Percentiles rank a stretch among this genome's conserved stretches.
These are phyloP conservation scores for Drosophila atripex DNA, from an alignment of 2,888 invertebrate genomes.

Conservation along the genomic window DNA sequence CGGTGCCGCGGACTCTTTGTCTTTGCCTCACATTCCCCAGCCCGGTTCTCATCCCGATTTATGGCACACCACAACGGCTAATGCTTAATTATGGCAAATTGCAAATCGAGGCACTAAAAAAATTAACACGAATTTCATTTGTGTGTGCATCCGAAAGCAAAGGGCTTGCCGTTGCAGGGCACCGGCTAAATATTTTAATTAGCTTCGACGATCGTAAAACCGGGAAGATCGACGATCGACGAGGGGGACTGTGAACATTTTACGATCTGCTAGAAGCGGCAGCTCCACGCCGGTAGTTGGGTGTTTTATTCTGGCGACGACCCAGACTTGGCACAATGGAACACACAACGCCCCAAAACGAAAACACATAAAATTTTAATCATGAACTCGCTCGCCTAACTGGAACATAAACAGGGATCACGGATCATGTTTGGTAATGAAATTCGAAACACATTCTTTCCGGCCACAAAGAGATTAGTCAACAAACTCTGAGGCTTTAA, in stretches of 20 bases:
- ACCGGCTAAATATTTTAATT: slow-evolving; percentile 44
- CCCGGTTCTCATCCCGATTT: slow-evolving; percentile 36
- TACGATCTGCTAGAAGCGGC: slow-evolving; percentile 65
- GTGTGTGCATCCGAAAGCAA: slow-evolving; percentile 31
- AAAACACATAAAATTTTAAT: slow-evolving; percentile 65
- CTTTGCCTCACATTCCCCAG: not conserved
- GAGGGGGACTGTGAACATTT: slow-evolving; percentile 32
- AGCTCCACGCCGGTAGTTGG: slow-evolving; percentile 23
- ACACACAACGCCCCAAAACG: slow-evolving; percentile 62
- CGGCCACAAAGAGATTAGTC: slow-evolving; percentile 36
- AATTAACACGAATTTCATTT: slow-evolving; percentile 70
- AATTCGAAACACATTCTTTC: slow-evolving; percentile 38
- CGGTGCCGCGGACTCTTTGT: not conserved
- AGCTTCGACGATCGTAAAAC: slow-evolving; percentile 49
- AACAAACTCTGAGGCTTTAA: slow-evolving; percentile 26
- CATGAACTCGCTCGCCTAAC: slow-evolving; percentile 38
- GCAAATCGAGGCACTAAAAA: slow-evolving; percentile 66
- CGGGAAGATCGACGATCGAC: slow-evolving; percentile 1
- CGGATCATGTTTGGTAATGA: slow-evolving; percentile 41
- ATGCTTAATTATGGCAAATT: slow-evolving; percentile 80
- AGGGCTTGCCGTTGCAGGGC: slow-evolving; percentile 36
- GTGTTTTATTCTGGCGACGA: slow-evolving; percentile 20
- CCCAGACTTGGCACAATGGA: slow-evolving; percentile 49
- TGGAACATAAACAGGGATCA: slow-evolving; percentile 48
- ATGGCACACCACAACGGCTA: slow-evolving; percentile 51